Base-by-base conservation (phyloP, 2,113 vertebrate species). In the Panurus biarmicus region DNA sequence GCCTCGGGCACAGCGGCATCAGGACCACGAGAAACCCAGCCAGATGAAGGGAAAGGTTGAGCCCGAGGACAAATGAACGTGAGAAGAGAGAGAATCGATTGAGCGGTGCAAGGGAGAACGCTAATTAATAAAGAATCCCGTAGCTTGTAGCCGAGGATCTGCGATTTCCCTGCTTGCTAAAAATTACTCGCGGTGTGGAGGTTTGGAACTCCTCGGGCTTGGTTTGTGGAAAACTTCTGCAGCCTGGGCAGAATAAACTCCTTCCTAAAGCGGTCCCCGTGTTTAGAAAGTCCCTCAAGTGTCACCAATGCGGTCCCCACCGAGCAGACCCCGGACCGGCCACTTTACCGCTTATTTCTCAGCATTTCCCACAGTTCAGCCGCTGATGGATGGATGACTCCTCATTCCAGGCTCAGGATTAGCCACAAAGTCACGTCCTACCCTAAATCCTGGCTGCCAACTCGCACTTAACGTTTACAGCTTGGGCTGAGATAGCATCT, bases 281-380 rank as follows among this genome's bases (percentile, higher is more conserved):
- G 42, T 8, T 48, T 2, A 3, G 5, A 23, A 18, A 24, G 23
- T 23, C n/a, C 56, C 67, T 1, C 0, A 36, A 5, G 0, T 45
- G 40, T 3, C 57, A 7, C 70, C 70, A 2, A 10, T 0, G 56
- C 3, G 3, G 21, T 25, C 21, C 65, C 67, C 40, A 12, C 6
- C 4, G 16, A 17, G 33, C 76, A 33, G n/a, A 20, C 4, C 77
- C 26, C 64, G 4, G 24, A 0, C 4, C 38, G 1, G 26, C 1
- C 38, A 5, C 67, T 11, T 7, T 0, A 29, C 3, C 29, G 0
- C 5, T 31, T 11, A 4, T 45, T 51, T 36, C 45, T 7, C 67
- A 42, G 33, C 53, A 1, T 38, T 83, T 73, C 78, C 85, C 73
- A 38, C 54, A 18, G 13, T 56, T 40, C 48, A 4, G 83, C 62